phyloP scores from a whole-genome alignment of 2,888 invertebrate species.

The Thumatha senex region DNA sequence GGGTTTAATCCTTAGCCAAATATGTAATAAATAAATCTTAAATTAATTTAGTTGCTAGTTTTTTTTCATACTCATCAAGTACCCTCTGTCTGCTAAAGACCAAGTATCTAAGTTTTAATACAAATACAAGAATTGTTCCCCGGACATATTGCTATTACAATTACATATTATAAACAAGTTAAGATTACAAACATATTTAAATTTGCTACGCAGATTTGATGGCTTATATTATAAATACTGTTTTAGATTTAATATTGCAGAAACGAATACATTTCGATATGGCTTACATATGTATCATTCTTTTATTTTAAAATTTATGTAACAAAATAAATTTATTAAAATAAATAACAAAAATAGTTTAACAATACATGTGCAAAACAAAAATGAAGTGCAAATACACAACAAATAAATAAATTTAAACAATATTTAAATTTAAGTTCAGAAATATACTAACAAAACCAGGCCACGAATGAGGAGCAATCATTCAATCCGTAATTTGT shows the following conservation, averaged over 20 bases:
- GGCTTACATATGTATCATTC: no score
- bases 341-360: constrained; percentile 34
- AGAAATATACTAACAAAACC: constrained; percentile 22
- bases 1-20: no score
- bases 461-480: no score
- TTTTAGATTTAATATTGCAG: constrained; percentile 30
- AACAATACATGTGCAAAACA: constrained; percentile 47
- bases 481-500: no score
- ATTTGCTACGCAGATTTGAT: constrained; percentile 20
- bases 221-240: constrained; percentile 25
- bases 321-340: constrained; percentile 13
- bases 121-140: constrained; percentile 26
- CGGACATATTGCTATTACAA: constrained; percentile 27
- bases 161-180: constrained; percentile 32
- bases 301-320: background rate
- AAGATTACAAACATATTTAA: no score
- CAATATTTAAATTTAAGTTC: constrained; percentile 49
- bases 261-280: constrained; percentile 1
- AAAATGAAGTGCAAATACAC: constrained; percentile 49
- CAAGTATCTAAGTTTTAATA: background rate
- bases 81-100: no score
- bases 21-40: no score
- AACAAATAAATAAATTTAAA: constrained; percentile 43
- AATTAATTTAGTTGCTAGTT: no score
- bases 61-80: no score